These are phyloP conservation scores for Melospiza melodia DNA, from an alignment of 2,113 vertebrate genomes.

Conservation along the genomic window DNA sequence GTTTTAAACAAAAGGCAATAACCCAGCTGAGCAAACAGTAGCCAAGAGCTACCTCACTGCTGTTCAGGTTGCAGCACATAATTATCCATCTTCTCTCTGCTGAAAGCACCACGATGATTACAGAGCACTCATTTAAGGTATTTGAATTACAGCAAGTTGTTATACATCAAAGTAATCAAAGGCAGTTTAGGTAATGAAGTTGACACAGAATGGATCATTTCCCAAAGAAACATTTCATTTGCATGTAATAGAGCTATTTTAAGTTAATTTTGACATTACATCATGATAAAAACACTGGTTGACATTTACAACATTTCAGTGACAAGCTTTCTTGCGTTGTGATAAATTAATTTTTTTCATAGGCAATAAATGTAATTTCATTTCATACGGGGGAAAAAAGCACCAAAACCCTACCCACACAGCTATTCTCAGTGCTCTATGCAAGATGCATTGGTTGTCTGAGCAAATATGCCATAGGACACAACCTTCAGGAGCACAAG, in stretches of 20 bases:
- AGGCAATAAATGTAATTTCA: constrained; percentile 1
- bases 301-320: background rate
- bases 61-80: background rate
- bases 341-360: background rate
- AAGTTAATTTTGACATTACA: constrained; percentile 27
- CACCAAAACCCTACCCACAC: background rate
- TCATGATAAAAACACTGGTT: constrained; percentile 41
- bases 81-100: background rate
- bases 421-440: background rate
- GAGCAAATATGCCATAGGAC: background rate
- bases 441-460: background rate
- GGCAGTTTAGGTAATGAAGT: constrained; percentile 39
- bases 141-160: constrained; percentile 7
- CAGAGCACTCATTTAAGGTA: background rate
- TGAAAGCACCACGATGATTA: background rate
- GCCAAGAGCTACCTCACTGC: background rate
- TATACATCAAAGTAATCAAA: constrained; percentile 36
- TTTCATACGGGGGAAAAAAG: background rate
- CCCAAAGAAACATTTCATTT: constrained; percentile 39
- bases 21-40: background rate
- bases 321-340: background rate
- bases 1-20: background rate
- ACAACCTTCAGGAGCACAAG: background rate
- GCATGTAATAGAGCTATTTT: constrained; percentile 15
- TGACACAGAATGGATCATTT: constrained; percentile 1